Evolutionary conservation across 2,797 vertebrate species (phyloP).

Genomic region (Enteromius paludinosus): DNA sequence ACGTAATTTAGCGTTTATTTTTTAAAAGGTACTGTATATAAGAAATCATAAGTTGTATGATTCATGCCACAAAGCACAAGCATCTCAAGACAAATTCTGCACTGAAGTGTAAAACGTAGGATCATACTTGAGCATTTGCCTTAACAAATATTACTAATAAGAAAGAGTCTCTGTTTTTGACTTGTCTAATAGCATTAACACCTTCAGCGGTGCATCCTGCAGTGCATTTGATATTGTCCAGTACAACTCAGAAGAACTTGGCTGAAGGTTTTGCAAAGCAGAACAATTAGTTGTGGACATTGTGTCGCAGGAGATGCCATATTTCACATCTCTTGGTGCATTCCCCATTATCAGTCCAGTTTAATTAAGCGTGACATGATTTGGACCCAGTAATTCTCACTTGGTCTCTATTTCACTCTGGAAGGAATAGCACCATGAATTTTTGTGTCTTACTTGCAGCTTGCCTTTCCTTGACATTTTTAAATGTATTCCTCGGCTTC

Average conservation of each 20-base stretch:
- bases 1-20: not conserved
- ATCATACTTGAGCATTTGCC: not conserved
- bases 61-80: not conserved
- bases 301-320: not conserved
- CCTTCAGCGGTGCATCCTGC: not conserved
- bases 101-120: not conserved
- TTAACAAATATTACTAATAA: not conserved
- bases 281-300: conserved; percentile 5
- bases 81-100: not conserved
- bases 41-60: not conserved
- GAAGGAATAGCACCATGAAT: conserved; percentile 9
- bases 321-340: not conserved
- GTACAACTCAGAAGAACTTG: conserved; percentile 4
- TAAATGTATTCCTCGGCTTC: not conserved
- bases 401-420: conserved; percentile 23
- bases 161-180: not conserved
- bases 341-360: conserved; percentile 26
- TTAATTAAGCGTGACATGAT: conserved; percentile 31
- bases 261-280: not conserved
- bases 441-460: conserved; percentile 7
- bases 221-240: not conserved
- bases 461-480: conserved; percentile 31
- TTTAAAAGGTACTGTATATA: not conserved
- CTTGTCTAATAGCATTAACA: not conserved
- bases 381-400: conserved; percentile 24